These are phyloP conservation scores for Carlito syrichta DNA, from an alignment of 2,113 vertebrate species.

Conservation along the genomic window DNA sequence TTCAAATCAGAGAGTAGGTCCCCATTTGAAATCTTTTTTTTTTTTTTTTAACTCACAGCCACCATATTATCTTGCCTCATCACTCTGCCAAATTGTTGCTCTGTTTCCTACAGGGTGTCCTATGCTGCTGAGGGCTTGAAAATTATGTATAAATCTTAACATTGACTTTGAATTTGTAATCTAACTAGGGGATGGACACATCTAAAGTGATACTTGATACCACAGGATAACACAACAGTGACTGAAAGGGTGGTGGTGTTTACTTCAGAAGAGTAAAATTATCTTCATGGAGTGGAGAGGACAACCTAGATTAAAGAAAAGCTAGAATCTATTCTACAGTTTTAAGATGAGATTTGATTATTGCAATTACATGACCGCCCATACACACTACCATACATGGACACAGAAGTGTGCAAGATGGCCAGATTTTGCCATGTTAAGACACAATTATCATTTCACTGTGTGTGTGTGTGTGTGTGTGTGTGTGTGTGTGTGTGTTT, in stretches of 20 bases:
- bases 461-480: no score
- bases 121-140: neutral
- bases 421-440: neutral
- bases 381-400: neutral
- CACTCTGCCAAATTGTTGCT: neutral
- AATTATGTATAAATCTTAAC: neutral
- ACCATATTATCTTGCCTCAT: neutral
- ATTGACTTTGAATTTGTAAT: neutral
- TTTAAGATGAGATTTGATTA: neutral
- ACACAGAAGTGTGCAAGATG: neutral
- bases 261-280: neutral
- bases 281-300: neutral
- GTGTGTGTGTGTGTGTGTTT: no score
- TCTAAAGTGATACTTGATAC: neutral
- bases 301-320: neutral
- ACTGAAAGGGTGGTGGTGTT: neutral
- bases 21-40: neutral
- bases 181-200: neutral
- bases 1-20: neutral
- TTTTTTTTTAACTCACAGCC: neutral
- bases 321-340: neutral
- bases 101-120: fast-evolving
- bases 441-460: neutral
- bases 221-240: neutral
- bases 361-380: neutral